Conservation (phyloP, 2,113 vertebrate genomes). For the Apteryx owenii region DNA sequence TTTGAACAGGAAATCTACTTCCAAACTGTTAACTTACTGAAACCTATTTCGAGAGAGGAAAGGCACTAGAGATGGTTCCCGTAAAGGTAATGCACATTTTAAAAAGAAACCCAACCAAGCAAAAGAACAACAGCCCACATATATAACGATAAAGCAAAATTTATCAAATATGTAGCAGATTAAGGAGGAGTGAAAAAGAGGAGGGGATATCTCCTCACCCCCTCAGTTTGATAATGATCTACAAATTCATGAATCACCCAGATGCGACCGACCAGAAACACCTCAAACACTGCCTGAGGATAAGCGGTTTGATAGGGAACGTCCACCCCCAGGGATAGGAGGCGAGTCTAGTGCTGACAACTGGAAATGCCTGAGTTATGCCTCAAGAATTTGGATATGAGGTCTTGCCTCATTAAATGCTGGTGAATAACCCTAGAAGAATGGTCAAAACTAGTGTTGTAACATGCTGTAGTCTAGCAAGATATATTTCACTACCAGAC, state of each 20-base stretch:
- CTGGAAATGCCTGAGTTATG: background rate
- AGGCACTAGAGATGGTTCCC: background rate
- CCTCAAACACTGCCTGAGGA: background rate
- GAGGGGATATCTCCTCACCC: background rate
- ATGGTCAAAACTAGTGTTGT: background rate
- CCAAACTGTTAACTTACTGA: background rate
- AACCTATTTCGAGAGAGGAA: background rate
- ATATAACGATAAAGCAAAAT: background rate
- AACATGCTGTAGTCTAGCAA: background rate
- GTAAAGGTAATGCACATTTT: background rate
- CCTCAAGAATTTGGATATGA: background rate
- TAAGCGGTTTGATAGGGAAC: background rate
- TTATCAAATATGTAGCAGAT: background rate
- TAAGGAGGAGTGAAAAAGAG: background rate
- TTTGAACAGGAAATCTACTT: background rate
- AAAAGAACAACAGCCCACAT: background rate
- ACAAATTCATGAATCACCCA: background rate
- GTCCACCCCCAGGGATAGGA: background rate
- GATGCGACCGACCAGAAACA: background rate
- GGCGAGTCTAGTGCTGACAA: background rate
- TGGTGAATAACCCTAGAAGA: background rate
- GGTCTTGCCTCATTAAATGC: background rate
- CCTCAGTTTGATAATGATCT: background rate
- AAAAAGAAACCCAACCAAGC: background rate
- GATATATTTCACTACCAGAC: background rate